Evolutionary conservation across 2,113 vertebrate species (phyloP), one percentile per base, ranked within the genome.

Genomic region (Lethenteron camtschaticum): DNA sequence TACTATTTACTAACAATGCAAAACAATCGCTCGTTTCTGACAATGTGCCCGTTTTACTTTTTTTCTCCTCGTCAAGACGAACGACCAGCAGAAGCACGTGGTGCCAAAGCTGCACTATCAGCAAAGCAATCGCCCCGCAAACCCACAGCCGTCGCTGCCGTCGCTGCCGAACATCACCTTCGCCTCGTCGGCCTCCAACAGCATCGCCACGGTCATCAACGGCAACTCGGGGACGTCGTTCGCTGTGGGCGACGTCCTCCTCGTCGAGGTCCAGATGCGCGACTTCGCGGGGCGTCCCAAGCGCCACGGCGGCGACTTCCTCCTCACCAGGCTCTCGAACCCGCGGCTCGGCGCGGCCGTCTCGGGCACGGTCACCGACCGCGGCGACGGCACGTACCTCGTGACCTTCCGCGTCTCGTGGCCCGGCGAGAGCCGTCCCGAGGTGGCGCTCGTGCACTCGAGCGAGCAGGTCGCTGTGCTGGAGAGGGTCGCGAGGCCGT

Each of bases 251-350:
- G 84, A 85, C 72, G 76, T 85, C 76, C 75, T 99, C 63, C 84
- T 94, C 75, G 86, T 82, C 2, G 79, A 86, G 0, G 83, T 99
- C 68, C 85, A 81, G 1, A 79, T 95, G 75, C 83, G 80, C 2
- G 86, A 99, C 79, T 96, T 88, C 79, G 80, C 85, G 73, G 85
- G 87, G 7, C 84, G 80, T 24, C 83, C 87, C 68, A 96, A 96
- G 76, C 81, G 71, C 69, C 86, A 94, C 1, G 90, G 94, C 0
- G 94, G 94, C 59, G 94, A 99, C 75, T 96, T 94, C 63, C 78
- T 99, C 59, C 80, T 90, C 74, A 85, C 87, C 59, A 78, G 86
- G 57, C 85, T 99, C 73, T 85, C 90, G 76, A 86, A 87, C 3
- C 86, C 84, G 0, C 75, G 76, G 70, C 75, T 89, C 11, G 82